Evolutionary conservation across 2,113 vertebrate species (phyloP).

Genomic region (Entelurus aequoreus): DNA sequence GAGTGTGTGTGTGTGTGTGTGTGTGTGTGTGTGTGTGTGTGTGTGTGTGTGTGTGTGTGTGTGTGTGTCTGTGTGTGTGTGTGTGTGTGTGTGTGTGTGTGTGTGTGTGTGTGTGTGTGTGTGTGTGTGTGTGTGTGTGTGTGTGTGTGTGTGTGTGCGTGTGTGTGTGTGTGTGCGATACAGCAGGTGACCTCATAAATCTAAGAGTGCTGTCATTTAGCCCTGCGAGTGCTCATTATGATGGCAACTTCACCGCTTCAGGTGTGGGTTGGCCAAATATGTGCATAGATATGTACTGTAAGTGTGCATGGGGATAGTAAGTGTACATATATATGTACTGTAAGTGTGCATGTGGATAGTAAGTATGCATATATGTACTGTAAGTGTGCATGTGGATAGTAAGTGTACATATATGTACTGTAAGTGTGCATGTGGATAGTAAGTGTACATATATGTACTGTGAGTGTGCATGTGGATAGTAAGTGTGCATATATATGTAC

Average conservation of each 20-base stretch:
- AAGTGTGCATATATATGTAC: too few relatives aligned
- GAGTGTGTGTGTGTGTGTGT: neutral
- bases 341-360: too few relatives aligned
- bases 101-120: too few relatives aligned
- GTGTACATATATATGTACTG: too few relatives aligned
- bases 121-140: neutral
- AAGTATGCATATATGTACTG: too few relatives aligned
- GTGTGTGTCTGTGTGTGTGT: conserved; percentile 4
- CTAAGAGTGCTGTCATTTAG: conserved; percentile 22
- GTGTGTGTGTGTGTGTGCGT: conserved; percentile 1
- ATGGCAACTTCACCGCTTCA: conserved; percentile 10
- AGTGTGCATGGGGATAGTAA: too few relatives aligned
- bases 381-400: too few relatives aligned
- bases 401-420: too few relatives aligned
- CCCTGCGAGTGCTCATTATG: neutral
- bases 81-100: neutral
- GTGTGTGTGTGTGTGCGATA: neutral
- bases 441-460: too few relatives aligned
- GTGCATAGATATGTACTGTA: too few relatives aligned
- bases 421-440: too few relatives aligned
- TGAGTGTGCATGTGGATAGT: too few relatives aligned
- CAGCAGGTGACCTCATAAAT: conserved; percentile 28
- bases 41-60: neutral
- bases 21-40: neutral
- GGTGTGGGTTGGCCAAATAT: conserved; percentile 4